Evolutionary conservation across 2,888 invertebrate species (phyloP), one percentile per base, ranked within the genome.

Genomic region (Lasioglossum zephyrum): DNA sequence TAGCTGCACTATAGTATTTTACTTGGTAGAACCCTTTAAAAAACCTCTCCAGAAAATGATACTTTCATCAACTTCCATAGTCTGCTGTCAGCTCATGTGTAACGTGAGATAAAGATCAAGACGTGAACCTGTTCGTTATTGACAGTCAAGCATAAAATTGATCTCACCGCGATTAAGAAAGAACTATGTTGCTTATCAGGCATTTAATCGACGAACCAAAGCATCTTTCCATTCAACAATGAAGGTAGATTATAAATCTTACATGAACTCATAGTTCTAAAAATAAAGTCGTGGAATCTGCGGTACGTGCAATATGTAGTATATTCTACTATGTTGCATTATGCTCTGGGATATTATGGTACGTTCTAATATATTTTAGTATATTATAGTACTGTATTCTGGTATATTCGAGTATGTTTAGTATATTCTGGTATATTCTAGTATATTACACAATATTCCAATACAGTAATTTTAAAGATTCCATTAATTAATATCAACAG

Each of bases 101-200:
- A 60, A 60, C 26, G 60, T 13, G 13, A 31, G 60, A 60, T 60
- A n/a, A 60, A 31, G 60, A 60, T 60, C 60, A 4, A 60, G 26
- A 60, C 26, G 60, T 11, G 60, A 66, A 36, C 66, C 66, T 36
- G 66, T 66, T 66, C 31, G 6, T 18, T 36, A 66, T 66, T 60
- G 66, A 66, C 66, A 66, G 66, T 66, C 66, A 18, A 18, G 66
- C 66, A 36, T 66, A 66, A 66, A 66, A 66, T 66, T 31, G 36
- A 66, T 66, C 66, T 36, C 66, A 36, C 36, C 66, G 66, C 36
- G 66, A 36, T 36, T 13, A 36, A 36, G 66, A 66, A 66, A 66
- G 60, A 60, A 60, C 60, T 66, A 36, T 66, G 66, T 66, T 66
- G 36, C 36, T 36, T 60, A 36, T 66, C 66, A 13, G 22, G 66